Conservation (phyloP, 2,113 vertebrate genomes). For the Pheucticus melanocephalus region DNA sequence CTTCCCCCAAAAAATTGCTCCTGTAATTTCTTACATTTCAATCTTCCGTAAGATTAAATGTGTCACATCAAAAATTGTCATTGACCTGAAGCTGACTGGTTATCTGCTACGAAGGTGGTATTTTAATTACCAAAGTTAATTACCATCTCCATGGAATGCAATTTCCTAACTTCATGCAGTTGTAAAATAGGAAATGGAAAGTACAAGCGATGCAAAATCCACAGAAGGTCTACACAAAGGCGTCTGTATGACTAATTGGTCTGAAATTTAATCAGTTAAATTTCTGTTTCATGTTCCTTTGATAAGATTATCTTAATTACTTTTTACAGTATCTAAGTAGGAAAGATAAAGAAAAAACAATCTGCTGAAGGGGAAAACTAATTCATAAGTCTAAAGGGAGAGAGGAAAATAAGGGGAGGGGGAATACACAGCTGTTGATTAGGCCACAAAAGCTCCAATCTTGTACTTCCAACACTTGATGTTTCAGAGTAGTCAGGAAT, state of each 20-base stretch:
- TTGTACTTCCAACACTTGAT: background rate
- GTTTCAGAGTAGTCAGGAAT: background rate
- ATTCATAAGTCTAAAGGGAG: slow-evolving; percentile 16
- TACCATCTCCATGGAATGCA: slow-evolving; percentile 49
- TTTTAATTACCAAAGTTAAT: slow-evolving; percentile 66
- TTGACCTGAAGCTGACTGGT: slow-evolving; percentile 45
- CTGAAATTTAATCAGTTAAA: slow-evolving; percentile 68
- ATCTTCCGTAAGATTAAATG: background rate
- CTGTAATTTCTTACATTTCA: background rate
- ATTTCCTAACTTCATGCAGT: slow-evolving; percentile 24
- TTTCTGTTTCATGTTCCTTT: slow-evolving; percentile 66
- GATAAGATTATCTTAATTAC: slow-evolving; percentile 69
- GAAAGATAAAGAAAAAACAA: slow-evolving; percentile 44
- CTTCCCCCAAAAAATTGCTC: background rate
- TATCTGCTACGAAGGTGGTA: slow-evolving; percentile 46
- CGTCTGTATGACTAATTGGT: slow-evolving; percentile 63
- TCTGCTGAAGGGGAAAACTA: slow-evolving; percentile 41
- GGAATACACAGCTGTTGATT: slow-evolving; percentile 46
- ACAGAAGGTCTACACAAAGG: slow-evolving; percentile 55
- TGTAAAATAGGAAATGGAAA: slow-evolving; percentile 48
- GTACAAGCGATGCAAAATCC: slow-evolving; percentile 28
- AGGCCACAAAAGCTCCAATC: background rate
- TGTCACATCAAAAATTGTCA: slow-evolving; percentile 6
- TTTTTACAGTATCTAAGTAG: slow-evolving; percentile 52
- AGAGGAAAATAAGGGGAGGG: background rate